Conservation (phyloP, 2,113 vertebrate genomes). For the Prietella phreatophila region DNA sequence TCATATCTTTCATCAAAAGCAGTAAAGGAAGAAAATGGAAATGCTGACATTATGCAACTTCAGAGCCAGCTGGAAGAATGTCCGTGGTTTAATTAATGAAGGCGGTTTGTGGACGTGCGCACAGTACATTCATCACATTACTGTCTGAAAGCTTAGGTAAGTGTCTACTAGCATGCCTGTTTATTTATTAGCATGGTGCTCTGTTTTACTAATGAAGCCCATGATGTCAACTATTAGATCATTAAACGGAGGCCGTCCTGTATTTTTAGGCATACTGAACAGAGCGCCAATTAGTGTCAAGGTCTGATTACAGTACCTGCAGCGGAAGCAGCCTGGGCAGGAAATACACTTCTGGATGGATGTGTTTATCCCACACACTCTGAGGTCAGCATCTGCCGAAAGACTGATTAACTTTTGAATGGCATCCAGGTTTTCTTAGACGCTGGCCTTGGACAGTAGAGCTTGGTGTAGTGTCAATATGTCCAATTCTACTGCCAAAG, state of each 20-base stretch:
- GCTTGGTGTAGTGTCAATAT: not conserved
- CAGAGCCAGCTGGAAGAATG: slow-evolving; percentile 26
- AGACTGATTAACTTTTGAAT: slow-evolving; percentile 73
- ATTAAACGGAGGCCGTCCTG: not conserved
- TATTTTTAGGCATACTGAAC: slow-evolving; percentile 3
- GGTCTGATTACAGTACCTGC: slow-evolving; percentile 60
- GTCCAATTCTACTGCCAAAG: not conserved
- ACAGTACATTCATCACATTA: slow-evolving; percentile 21
- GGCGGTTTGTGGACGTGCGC: slow-evolving; percentile 4
- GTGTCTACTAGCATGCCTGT: slow-evolving; percentile 12
- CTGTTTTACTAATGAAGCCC: slow-evolving; percentile 21
- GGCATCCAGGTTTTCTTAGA: slow-evolving; percentile 58
- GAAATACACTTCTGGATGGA: slow-evolving; percentile 31
- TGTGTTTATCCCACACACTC: slow-evolving; percentile 60
- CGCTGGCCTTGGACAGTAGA: not conserved
- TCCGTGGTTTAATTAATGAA: slow-evolving; percentile 25
- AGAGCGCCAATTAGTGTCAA: slow-evolving; percentile 55
- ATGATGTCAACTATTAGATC: slow-evolving; percentile 51
- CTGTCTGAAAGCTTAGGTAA: slow-evolving; percentile 31
- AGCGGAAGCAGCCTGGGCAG: slow-evolving; percentile 27
- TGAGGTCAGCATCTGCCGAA: slow-evolving; percentile 74
- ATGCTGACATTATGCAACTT: not conserved
- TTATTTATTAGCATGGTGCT: slow-evolving; percentile 18
- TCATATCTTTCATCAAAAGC: slow-evolving; percentile 33
- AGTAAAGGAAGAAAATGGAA: slow-evolving; percentile 18